Percentiles rank a stretch among this genome's conserved stretches.
Evolutionary conservation across 2,888 invertebrate species (phyloP).

Genomic region (Chrysotoxum bicinctum): DNA sequence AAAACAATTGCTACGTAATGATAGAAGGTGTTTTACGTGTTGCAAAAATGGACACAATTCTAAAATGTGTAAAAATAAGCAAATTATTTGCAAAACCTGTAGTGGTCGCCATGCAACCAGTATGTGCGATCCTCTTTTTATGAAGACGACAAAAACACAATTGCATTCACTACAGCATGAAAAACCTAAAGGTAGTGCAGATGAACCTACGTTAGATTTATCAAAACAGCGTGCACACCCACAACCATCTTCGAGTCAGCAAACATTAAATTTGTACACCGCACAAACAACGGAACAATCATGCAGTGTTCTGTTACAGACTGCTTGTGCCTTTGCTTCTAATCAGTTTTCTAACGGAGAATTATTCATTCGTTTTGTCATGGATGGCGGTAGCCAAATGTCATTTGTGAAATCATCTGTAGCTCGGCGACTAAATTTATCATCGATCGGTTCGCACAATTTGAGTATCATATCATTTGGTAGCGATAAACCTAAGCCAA

Average conservation of each 20-base stretch:
- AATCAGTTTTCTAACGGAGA: not conserved
- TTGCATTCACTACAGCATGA: too few species aligned
- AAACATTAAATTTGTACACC: conserved; percentile 5
- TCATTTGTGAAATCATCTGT: conserved; percentile 23
- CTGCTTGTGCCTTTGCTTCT: conserved; percentile 1
- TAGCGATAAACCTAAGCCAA: conserved; percentile 6
- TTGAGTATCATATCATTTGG: conserved; percentile 1
- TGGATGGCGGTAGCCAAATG: conserved; percentile 10
- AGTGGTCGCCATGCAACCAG: conserved; percentile 17
- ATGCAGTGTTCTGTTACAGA: not conserved
- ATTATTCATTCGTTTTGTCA: conserved; percentile 3
- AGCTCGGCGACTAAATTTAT: not conserved
- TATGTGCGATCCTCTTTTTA: conserved; percentile 24
- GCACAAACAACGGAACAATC: conserved; percentile 13
- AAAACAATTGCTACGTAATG: conserved; percentile 11
- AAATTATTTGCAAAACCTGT: too few species aligned
- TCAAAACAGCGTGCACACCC: not conserved
- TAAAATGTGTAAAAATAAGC: not conserved
- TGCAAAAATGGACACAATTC: conserved; percentile 7
- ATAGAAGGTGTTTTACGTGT: not conserved
- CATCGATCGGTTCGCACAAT: conserved; percentile 19
- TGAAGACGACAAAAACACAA: too few species aligned
- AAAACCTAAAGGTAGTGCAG: not conserved
- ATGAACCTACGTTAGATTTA: not conserved
- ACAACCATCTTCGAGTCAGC: not conserved